Evolutionary conservation across 2,113 vertebrate genomes (phyloP).

Genomic region (Hydrolagus affinis): DNA sequence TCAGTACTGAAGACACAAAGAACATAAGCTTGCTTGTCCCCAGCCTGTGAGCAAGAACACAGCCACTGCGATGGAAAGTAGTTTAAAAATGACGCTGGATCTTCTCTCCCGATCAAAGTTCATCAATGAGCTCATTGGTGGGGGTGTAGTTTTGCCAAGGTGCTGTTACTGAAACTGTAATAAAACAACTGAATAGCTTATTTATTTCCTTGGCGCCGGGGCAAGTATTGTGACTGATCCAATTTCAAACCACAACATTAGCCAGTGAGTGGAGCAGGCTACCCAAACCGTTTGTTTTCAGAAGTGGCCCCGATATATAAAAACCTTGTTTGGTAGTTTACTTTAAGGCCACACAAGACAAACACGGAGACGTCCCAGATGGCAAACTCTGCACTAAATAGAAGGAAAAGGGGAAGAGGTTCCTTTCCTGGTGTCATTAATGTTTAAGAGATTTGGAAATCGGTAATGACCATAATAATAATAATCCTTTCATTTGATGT

Average conservation of each 20-base stretch:
- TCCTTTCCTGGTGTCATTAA: not conserved
- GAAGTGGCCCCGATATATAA: conserved; percentile 38
- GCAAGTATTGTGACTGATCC: conserved; percentile 41
- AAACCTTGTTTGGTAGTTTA: conserved; percentile 46
- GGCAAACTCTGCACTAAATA: not conserved
- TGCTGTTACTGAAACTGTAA: conserved; percentile 39
- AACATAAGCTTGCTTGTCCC: conserved; percentile 54
- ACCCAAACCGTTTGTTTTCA: conserved; percentile 32
- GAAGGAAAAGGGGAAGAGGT: not conserved
- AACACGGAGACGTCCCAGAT: not conserved
- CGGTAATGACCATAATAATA: too few species aligned
- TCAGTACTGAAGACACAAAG: conserved; percentile 50
- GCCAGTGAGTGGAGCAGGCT: conserved; percentile 45
- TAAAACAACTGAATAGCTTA: conserved; percentile 47
- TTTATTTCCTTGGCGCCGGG: conserved; percentile 22
- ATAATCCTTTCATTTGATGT: too few species aligned
- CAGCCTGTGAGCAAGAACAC: conserved; percentile 58
- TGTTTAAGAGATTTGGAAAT: not conserved
- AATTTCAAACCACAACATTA: conserved; percentile 45
- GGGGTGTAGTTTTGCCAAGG: conserved; percentile 39
- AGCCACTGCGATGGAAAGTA: conserved; percentile 31
- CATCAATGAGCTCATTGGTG: conserved; percentile 38
- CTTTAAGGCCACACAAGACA: conserved; percentile 28
- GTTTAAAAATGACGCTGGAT: conserved; percentile 29
- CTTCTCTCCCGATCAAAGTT: conserved; percentile 41